A percentile compares a stretch with the other conserved stretches of the same genome.
These are phyloP conservation scores for Tipula confusa DNA, from an alignment of 2,888 invertebrate species.

Conservation along the genomic window DNA sequence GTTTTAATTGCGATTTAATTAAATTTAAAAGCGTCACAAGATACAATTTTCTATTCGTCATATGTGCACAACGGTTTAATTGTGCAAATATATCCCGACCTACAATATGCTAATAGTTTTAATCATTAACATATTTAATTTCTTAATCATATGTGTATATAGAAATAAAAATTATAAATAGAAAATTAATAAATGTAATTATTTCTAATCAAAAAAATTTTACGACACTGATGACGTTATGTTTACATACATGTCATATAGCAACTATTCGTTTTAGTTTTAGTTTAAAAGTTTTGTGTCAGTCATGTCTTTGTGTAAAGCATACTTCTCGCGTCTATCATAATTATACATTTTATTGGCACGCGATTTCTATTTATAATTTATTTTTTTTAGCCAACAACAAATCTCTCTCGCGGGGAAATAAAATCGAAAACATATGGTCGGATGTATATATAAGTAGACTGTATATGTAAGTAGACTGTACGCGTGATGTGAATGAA, in stretches of 20 bases:
- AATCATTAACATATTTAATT: conserved; percentile 20
- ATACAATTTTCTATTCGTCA: neutral
- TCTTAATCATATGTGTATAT: neutral
- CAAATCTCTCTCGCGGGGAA: neutral
- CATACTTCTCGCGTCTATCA: neutral
- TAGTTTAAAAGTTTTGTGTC: neutral
- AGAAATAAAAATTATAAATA: neutral
- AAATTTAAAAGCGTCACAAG: neutral
- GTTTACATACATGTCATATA: neutral
- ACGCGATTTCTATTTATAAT: neutral
- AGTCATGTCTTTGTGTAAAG: neutral
- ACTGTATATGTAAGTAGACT: neutral
- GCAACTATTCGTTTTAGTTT: too few species aligned
- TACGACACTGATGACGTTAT: neutral
- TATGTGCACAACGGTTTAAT: neutral
- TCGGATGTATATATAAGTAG: neutral
- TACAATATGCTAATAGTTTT: neutral
- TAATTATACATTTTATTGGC: neutral
- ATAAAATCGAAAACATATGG: neutral
- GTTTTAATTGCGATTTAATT: neutral
- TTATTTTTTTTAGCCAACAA: neutral
- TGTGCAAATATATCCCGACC: neutral
- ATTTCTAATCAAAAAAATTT: neutral
- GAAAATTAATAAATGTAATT: neutral
- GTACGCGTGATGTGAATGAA: neutral